Base-by-base conservation (phyloP, 2,797 vertebrate species). In the Takifugu rubripes region DNA sequence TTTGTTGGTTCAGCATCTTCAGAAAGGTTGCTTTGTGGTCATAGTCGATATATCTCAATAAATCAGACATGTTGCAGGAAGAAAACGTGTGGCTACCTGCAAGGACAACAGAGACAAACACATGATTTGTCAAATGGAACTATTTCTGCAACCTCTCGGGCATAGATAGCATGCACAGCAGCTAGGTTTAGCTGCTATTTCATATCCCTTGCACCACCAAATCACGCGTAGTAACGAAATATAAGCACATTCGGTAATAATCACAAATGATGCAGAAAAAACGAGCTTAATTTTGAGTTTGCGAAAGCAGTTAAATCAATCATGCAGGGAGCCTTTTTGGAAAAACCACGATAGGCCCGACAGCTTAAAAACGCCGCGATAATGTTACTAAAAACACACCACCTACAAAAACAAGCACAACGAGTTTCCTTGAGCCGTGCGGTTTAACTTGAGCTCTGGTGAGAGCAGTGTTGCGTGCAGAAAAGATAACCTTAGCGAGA, bases 21-120 rank as follows among this genome's bases (percentile, higher is more conserved):
- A 98, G 89, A 75, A 98, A 97, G 63, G 95, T 93, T 74, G 94
- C 95, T 91, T 96, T 96, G 88, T 98, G 96, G 89, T 96, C 95
- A 31, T 97, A 95, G 62, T 98, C 96, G 92, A 96, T 94, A 57
- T 98, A 98, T 76, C 95, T 96, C 85, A 98, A 89, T 80, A 95
- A 94, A 90, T 97, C 95, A 89, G 94, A 95, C 95, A 97, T 97
- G 91, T 90, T 93, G 84, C 79, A 50, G 70, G 70, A 66, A 64
- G 17, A 46, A 7, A 6, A 46, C 5, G 16, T 40, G 33, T 40
- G 10, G 46, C 77, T 80, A 84, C 82, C 87, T 87, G 76, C 0
- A 50, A 55, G 54, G 29, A 6, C 6, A 3, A 21, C 2, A n/a
- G 44, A 25, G 2, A n/a, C 16, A 21, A 40, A 14, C 36, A 40